Percentiles rank a stretch among this genome's conserved stretches.
Evolutionary conservation across 2,888 invertebrate species (phyloP).

Genomic region (Drosophila monieri): DNA sequence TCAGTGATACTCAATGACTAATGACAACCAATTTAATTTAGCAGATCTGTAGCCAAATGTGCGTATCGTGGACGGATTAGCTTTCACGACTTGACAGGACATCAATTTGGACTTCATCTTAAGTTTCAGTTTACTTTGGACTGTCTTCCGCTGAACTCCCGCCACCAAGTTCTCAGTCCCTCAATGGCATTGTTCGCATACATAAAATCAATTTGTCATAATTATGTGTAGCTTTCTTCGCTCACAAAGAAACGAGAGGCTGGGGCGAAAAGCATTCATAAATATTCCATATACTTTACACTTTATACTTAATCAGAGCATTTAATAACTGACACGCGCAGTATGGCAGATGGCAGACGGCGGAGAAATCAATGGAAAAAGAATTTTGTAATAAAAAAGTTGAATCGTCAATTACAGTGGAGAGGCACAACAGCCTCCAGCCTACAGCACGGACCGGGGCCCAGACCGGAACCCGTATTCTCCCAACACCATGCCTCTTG

Average conservation of each 20-base stretch:
- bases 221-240: conserved; percentile 48
- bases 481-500: background rate
- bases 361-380: conserved; percentile 38
- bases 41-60: conserved; percentile 5
- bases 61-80: background rate
- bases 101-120: conserved; percentile 28
- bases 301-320: conserved; percentile 72
- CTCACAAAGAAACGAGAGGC: background rate
- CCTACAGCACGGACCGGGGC: background rate
- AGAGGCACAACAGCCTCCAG: conserved; percentile 7
- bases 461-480: background rate
- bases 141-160: background rate
- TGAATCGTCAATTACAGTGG: conserved; percentile 70
- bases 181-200: conserved; percentile 40
- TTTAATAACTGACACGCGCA: conserved; percentile 77
- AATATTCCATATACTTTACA: conserved; percentile 55
- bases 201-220: conserved; percentile 61
- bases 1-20: conserved; percentile 15
- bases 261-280: conserved; percentile 46
- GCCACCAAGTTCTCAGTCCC: background rate
- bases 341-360: conserved; percentile 14
- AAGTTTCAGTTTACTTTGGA: conserved; percentile 17
- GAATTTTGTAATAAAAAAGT: conserved; percentile 53
- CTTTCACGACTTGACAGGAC: conserved; percentile 12
- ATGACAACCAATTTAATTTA: conserved; percentile 25